Conservation (phyloP, 2,797 vertebrate species). For the Megaceryle alcyon region DNA sequence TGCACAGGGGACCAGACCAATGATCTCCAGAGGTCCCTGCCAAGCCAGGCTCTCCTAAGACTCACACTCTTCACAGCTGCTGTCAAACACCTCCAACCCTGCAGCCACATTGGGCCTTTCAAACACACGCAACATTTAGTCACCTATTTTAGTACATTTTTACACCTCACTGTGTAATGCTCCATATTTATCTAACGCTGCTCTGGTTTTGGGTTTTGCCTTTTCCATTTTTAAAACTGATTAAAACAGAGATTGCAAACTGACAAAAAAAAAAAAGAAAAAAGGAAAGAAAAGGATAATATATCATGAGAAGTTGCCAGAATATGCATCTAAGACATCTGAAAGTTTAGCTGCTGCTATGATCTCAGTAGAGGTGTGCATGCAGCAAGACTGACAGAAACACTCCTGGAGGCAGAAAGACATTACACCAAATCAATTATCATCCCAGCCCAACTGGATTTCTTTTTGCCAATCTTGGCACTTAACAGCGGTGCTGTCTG, state of each 20-base stretch:
- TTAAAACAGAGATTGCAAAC: background rate
- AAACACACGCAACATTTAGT: background rate
- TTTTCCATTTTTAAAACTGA: background rate
- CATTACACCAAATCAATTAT: slow-evolving; percentile 1
- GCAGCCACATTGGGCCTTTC: background rate
- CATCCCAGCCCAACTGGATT: background rate
- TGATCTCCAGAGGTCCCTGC: background rate
- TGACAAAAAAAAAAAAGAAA: background rate
- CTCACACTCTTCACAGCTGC: rapidly evolving
- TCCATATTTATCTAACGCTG: background rate
- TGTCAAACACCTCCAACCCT: background rate
- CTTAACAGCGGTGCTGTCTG: background rate
- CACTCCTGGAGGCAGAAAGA: background rate
- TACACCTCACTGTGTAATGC: background rate
- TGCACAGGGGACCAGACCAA: background rate
- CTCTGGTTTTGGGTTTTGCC: background rate
- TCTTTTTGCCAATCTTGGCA: background rate
- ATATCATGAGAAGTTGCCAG: background rate
- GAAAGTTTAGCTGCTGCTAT: background rate
- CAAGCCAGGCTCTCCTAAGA: background rate
- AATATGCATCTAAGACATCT: background rate
- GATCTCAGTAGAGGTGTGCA: background rate
- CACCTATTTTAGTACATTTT: background rate
- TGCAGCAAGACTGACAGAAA: background rate
- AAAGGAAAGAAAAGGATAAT: background rate